phyloP scores from a whole-genome alignment of 2,113 vertebrate genomes.

The Edolisoma coerulescens region DNA sequence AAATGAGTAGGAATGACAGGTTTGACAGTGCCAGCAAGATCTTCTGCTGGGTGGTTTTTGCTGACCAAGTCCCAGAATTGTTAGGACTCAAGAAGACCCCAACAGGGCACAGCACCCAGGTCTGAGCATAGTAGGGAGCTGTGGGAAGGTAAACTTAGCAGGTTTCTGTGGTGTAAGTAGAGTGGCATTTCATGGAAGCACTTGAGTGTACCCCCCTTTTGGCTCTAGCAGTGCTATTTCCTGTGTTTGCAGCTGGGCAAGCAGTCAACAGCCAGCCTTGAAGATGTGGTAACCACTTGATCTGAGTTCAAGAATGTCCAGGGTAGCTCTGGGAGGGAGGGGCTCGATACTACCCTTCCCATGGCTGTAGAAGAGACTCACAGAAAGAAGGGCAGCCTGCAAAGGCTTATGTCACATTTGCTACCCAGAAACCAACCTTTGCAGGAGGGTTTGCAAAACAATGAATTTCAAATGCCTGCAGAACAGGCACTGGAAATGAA shows the following conservation, averaged over 20 bases:
- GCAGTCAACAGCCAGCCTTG: background rate
- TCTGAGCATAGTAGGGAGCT: rapidly evolving
- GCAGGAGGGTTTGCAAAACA: background rate
- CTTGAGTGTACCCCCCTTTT: background rate
- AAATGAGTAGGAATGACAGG: background rate
- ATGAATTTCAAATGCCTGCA: background rate
- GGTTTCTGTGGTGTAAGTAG: background rate
- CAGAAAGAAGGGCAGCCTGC: background rate
- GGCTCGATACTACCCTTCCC: rapidly evolving
- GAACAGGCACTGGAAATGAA: background rate
- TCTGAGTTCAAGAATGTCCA: background rate
- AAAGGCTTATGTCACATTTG: background rate
- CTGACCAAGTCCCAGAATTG: background rate
- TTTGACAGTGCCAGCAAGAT: background rate
- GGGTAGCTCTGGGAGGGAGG: background rate
- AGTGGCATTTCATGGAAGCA: background rate
- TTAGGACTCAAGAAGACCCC: background rate
- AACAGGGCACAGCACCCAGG: rapidly evolving
- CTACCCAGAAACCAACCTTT: background rate
- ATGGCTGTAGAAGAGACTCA: rapidly evolving
- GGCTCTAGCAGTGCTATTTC: background rate
- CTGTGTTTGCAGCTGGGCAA: background rate
- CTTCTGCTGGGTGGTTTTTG: background rate
- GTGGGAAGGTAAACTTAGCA: background rate
- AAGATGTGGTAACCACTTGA: background rate